phyloP scores from a whole-genome alignment of 2,888 invertebrate genomes.

The Heteromyza rotundicornis region DNA sequence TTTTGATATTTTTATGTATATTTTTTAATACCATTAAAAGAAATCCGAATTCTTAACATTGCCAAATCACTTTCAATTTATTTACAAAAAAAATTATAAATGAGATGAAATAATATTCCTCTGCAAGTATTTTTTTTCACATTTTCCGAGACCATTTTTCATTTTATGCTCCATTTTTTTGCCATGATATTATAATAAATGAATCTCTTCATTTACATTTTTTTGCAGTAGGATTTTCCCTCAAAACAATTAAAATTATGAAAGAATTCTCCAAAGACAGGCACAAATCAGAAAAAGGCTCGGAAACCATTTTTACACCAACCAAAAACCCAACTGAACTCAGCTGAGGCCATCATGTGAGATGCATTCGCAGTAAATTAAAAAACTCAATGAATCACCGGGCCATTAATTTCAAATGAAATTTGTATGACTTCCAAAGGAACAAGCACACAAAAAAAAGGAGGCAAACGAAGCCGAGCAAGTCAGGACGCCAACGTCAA shows the following conservation, averaged over 20 bases:
- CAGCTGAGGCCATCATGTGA: no score
- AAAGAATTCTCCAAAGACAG: not conserved
- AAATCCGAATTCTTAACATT: no score
- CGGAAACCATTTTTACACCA: no score
- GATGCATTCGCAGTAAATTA: no score
- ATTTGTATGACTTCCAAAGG: conserved; percentile 4
- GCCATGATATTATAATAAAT: conserved; percentile 34
- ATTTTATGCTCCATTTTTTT: not conserved
- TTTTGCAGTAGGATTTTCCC: conserved; percentile 31
- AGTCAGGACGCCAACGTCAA: not conserved
- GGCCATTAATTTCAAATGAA: conserved; percentile 49
- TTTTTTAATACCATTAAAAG: no score
- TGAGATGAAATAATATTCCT: conserved; percentile 9
- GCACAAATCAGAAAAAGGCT: no score
- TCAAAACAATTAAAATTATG: conserved; percentile 47
- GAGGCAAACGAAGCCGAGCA: not conserved
- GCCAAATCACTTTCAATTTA: conserved; percentile 1
- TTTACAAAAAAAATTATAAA: conserved; percentile 29
- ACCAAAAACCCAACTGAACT: no score
- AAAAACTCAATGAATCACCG: conserved; percentile 34
- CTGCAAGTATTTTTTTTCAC: not conserved
- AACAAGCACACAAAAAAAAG: not conserved
- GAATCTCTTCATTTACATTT: conserved; percentile 36
- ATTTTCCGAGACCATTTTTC: conserved; percentile 13
- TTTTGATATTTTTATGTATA: no score